phyloP scores from a whole-genome alignment of 1,140 invertebrate genomes.

The Berghia stephanieae region DNA sequence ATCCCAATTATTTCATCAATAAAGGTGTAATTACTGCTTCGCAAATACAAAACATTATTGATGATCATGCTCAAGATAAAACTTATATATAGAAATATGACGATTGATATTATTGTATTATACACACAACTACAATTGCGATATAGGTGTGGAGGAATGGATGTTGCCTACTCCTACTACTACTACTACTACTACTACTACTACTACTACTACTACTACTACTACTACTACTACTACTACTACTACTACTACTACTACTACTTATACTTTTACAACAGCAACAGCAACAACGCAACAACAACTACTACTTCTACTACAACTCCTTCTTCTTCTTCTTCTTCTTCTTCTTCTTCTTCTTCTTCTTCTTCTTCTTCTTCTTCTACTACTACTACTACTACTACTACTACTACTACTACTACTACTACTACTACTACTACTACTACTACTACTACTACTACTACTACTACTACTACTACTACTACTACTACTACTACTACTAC shows the following conservation, averaged over 20 bases:
- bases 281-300: not conserved
- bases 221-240: conserved; percentile 26
- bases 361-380: conserved; percentile 25
- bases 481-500: conserved; percentile 34
- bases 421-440: conserved; percentile 31
- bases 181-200: conserved; percentile 24
- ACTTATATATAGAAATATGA: too few species aligned
- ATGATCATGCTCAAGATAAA: too few species aligned
- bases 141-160: too few species aligned
- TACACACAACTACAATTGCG: too few species aligned
- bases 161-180: conserved; percentile 17
- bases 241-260: conserved; percentile 22
- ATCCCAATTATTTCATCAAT: too few species aligned
- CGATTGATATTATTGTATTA: too few species aligned
- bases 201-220: conserved; percentile 27
- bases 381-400: conserved; percentile 28
- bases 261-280: not conserved
- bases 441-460: conserved; percentile 37
- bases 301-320: conserved; percentile 11
- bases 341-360: conserved; percentile 26
- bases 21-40: too few species aligned
- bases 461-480: conserved; percentile 37
- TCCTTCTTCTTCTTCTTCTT: conserved; percentile 23
- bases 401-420: conserved; percentile 27
- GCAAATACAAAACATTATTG: too few species aligned